phyloP scores from a whole-genome alignment of 1,140 invertebrate species.

The Eriosoma lanigerum region DNA sequence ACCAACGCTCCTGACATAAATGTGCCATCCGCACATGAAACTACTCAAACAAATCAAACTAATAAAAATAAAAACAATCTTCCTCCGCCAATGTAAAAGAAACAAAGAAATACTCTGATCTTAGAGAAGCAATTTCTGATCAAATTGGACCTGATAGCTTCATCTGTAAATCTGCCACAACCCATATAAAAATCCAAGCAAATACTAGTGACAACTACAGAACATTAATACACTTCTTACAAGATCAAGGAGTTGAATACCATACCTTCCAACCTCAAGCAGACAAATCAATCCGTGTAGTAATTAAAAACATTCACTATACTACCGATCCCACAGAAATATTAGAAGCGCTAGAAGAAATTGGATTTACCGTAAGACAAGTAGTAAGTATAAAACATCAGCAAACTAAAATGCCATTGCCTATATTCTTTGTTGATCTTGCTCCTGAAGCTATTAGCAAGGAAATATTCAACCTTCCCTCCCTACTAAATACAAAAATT shows the following conservation, averaged over 20 bases:
- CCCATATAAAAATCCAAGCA: constrained; percentile 13
- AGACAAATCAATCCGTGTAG: constrained; percentile 56
- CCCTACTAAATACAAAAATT: constrained; percentile 56
- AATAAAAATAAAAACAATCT: too few relatives aligned
- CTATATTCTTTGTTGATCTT: constrained; percentile 57
- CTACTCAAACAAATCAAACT: neutral
- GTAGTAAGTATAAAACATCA: constrained; percentile 49
- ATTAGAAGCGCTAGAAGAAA: too few relatives aligned
- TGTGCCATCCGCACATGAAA: too few relatives aligned
- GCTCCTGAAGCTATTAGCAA: constrained; percentile 57
- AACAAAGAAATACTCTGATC: neutral
- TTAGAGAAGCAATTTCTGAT: neutral
- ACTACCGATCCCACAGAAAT: constrained; percentile 54
- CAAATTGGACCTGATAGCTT: neutral
- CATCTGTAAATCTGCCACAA: neutral
- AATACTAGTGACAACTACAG: neutral
- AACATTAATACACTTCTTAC: constrained; percentile 2
- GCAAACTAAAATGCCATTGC: constrained; percentile 56
- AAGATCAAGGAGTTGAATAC: neutral
- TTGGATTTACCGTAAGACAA: too few relatives aligned
- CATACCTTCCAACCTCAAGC: constrained; percentile 57
- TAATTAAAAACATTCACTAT: constrained; percentile 56
- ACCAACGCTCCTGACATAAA: neutral
- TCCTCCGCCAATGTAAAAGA: neutral
- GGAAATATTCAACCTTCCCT: constrained; percentile 56